Base-by-base conservation (phyloP, 2,797 vertebrate genomes). In the Lagocephalus sceleratus region DNA sequence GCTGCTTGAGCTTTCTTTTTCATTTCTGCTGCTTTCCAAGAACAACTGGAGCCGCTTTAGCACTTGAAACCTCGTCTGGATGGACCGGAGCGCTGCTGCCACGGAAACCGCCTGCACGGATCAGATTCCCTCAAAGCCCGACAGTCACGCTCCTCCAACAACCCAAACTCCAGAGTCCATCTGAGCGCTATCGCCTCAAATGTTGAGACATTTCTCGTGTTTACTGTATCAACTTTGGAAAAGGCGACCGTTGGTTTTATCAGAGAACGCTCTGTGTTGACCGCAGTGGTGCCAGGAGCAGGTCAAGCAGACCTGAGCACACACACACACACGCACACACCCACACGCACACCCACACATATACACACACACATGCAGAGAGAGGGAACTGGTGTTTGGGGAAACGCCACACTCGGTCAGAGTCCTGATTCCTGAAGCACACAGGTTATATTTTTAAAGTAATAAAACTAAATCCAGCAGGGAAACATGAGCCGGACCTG, bases 271-370 rank as follows among this genome's bases (percentile, higher is more conserved):
- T 63, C 66, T 60, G 55, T 63, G 79, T 71, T 77, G 83, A 85
- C 81, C 74, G 58, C 38, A 57, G 51, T 39, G 57, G 63, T 66
- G 80, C 68, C 54, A 47, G 73, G 64, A 73, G 46, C 57, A 20
- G 52, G 75, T 67, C 51, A 58, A 62, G 68, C 47, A 76, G 77
- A 83, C 63, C 68, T 73, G 76, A 72, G 72, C 69, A 83, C 72
- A 76, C 89, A 91, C 81, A 88, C 60, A 71, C 54, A 60, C 73
- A 54, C 66, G 55, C 66, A 68, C 70, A 51, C 66, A 59, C 63
- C 40, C 76, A 56, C 66, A 57, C 68, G 67, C 70, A 50, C 65
- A 45, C 75, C 47, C 66, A 57, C 66, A 63, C 70, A 48, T 61
- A 57, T 62, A 39, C 76, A 51, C 66, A 58, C 66, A 66, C 70